Base-by-base conservation (phyloP, 2,113 vertebrate species). In the Dunckerocampus dactyliophorus region DNA sequence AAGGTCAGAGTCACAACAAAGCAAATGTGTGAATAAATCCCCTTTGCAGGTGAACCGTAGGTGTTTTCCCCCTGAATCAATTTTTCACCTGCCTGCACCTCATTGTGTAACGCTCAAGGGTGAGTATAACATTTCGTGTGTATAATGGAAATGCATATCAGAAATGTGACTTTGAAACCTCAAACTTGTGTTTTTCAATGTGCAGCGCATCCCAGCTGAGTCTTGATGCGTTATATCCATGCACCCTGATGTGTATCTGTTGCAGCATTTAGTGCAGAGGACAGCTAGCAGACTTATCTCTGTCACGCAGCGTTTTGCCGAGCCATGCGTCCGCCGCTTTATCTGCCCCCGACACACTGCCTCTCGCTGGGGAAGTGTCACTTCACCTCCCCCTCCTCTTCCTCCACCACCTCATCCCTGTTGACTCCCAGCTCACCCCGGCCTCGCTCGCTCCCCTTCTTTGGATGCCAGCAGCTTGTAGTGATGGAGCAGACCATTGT, bases 271-370 rank as follows among this genome's bases (percentile, higher is more conserved):
- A 46, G 59, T 49, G 59, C 63, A 17, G 65, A 77, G 71, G 69
- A 75, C 74, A 67, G 65, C 72, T 66, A 65, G 51, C 39, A 55
- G 61, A 82, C 79, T 87, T 89, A 88, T 88, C 85, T 89, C 79
- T 59, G 52, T 73, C 59, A 67, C 58, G 56, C 85, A 87, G 83
- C 79, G 78, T 62, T 67, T 69, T 83, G 72, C 70, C 28, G 8
- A 76, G 56, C 67, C 73, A 54, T 75, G 66, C 58, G 53, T 72
- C 71, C n/a, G 73, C 72, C 54, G 75, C 60, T 75, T 87, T 88
- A 88, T 89, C 85, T 83, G 77, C 72, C 69, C 47, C 45, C 16
- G 14, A 65, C 82, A 76, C 82, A 80, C 81, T 73, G 75, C 54
- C 81, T 74, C 82, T 76, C 73, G 31, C 65, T 67, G 63, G 72